Evolutionary conservation across 2,888 invertebrate species (phyloP), one percentile per base, ranked within the genome.

Genomic region (Emmelina monodactyla): DNA sequence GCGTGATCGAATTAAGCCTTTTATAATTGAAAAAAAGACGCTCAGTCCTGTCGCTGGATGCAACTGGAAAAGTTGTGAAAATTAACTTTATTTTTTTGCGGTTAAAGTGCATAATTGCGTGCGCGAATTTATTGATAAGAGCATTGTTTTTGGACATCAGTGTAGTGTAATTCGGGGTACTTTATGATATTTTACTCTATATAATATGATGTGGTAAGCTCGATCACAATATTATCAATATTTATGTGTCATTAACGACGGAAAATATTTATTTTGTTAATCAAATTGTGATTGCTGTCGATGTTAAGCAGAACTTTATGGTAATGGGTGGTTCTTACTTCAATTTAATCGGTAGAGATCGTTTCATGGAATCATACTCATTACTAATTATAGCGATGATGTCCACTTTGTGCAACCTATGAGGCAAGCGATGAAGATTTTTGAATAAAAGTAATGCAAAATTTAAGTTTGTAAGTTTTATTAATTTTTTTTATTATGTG

Each of bases 91-190:
- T 41, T 29, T 5, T 25, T 2, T 3, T 2, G 0, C 1, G 0
- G 0, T 16, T 57, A 67, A 40, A 50, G 61, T 51, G 38, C 34
- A 53, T 42, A 57, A 43, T 70, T 15, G 45, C 14, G 37, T 50
- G 48, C 11, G 22, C 31, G 41, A 43, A 40, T 38, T 32, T 35
- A 39, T 42, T 45, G 64, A 66, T 65, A 61, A 46, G 58, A 53
- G 57, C 63, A 70, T 76, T 75, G 71, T 73, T 75, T 75, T 72
- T 66, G 67, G 62, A 62, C 67, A 70, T 72, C 61, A 67, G 63
- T 57, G 53, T 54, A 52, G 48, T 62, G 67, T 72, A 72, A 75
- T 75, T 75, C 71, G 59, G 66, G 55, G 59, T 65, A 70, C 63
- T 72, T 75, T 72, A 71, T 68, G 70, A 69, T 59, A 53, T 57